Base-by-base conservation (phyloP, 2,113 vertebrate genomes). In the Onychorhynchus coronatus region DNA sequence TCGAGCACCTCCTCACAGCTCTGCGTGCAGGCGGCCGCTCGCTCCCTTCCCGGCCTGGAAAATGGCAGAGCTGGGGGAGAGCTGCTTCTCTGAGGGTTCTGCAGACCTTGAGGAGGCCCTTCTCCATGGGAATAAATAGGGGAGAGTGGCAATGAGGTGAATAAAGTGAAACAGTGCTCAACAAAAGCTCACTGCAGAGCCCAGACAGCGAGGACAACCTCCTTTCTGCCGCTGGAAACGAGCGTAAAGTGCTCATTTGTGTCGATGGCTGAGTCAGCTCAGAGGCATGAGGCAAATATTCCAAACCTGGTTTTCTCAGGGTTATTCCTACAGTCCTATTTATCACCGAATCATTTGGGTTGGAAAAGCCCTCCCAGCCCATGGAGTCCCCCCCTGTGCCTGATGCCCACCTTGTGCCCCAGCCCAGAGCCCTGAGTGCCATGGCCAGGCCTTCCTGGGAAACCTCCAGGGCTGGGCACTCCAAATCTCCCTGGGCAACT, bases 371-470 rank as follows among this genome's bases (percentile, higher is more conserved):
- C 39, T 75, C 61, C n/a, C 27, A n/a, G 28, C 37, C 6, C 39
- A n/a, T 24, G 0, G 0, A 67, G 5, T 17, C 28, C 70, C 2
- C 8, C 8, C 1, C 33, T 14, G 39, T 46, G 27, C 5, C 77
- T 2, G 0, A 42, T 49, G 1, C 16, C 16, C 66, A 27, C 33
- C 61, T 24, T 17, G 39, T 37, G n/a, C 12, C 33, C 46, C 39
- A 50, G 35, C 52, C 44, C 44, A 52, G 52, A 68, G 72, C 73
- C 0, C 46, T 33, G 63, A 53, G 27, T 10, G 55, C 4, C 46
- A 78, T 33, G 0, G 35, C 84, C 62, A 68, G 63, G 17, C 3
- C 31, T 61, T 44, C 53, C 61, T 17, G 14, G 70, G 78, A 8
- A 23, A 39, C 44, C 44, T 67, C 27, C 77, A 66, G 59, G 68